Conservation (phyloP, 2,888 invertebrate genomes). For the Drosophila anceps region DNA sequence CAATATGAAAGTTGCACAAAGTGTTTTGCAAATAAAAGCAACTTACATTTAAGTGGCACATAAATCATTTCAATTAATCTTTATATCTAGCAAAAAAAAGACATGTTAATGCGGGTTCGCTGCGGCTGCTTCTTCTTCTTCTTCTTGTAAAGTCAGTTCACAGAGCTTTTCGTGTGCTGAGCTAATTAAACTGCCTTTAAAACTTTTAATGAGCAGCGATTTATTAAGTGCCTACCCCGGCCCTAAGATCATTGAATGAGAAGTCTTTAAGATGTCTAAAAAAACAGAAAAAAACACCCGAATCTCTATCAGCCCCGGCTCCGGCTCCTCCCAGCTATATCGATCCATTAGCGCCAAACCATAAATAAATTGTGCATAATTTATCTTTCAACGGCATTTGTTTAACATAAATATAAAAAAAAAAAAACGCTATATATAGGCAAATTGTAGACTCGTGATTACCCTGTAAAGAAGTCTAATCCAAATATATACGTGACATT, state of each 20-base stretch:
- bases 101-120: slow-evolving; percentile 1
- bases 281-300: slow-evolving; percentile 1
- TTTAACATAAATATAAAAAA: slow-evolving; percentile 49
- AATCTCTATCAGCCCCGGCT: not conserved
- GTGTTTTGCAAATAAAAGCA: slow-evolving; percentile 30
- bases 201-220: slow-evolving; percentile 71
- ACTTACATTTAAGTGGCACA: slow-evolving; percentile 16
- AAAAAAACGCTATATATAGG: not conserved
- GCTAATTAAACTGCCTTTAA: slow-evolving; percentile 65
- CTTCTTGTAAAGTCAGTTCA: slow-evolving; percentile 17
- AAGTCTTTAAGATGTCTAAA: slow-evolving; percentile 14
- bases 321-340: slow-evolving; percentile 38
- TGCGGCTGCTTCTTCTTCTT: slow-evolving; percentile 9
- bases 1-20: slow-evolving; percentile 61
- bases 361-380: slow-evolving; percentile 68
- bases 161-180: slow-evolving; percentile 19
- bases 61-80: slow-evolving; percentile 57
- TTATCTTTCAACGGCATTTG: slow-evolving; percentile 67
- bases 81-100: slow-evolving; percentile 22
- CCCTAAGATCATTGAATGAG: slow-evolving; percentile 1
- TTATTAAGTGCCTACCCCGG: slow-evolving; percentile 57
- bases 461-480: slow-evolving; percentile 4
- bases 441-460: not conserved
- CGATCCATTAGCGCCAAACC: slow-evolving; percentile 60
- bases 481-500: not conserved